These are phyloP conservation scores for Parnassius apollo DNA, from an alignment of 2,888 invertebrate genomes.

Conservation along the genomic window DNA sequence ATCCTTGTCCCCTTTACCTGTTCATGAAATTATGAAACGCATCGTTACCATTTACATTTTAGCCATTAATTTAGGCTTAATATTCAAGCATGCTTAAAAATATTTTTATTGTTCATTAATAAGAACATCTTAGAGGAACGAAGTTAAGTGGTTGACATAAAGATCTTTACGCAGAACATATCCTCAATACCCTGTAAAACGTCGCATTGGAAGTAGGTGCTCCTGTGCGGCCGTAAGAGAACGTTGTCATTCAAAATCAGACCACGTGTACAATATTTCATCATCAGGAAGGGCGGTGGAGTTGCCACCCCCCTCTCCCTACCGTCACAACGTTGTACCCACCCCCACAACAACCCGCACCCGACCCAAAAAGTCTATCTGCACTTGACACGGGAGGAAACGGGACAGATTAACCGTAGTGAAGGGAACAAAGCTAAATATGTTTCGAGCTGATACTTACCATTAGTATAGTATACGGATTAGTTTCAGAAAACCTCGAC, in stretches of 20 bases:
- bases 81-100: not conserved
- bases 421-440: constrained; percentile 81
- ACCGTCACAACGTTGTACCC: constrained; percentile 29
- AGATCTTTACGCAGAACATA: constrained; percentile 50
- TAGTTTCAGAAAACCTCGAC: constrained; percentile 42
- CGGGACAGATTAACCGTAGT: constrained; percentile 81
- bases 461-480: constrained; percentile 53
- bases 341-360: constrained; percentile 40
- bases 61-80: too few relatives aligned
- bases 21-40: constrained; percentile 24
- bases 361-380: constrained; percentile 80
- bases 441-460: constrained; percentile 78
- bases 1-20: constrained; percentile 58
- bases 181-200: constrained; percentile 71
- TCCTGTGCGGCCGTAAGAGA: constrained; percentile 73
- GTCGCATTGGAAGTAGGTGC: constrained; percentile 67
- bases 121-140: not conserved
- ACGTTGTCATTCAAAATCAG: constrained; percentile 87
- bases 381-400: constrained; percentile 80
- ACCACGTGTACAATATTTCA: constrained; percentile 88
- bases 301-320: constrained; percentile 46
- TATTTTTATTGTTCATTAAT: not conserved
- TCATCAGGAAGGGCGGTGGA: constrained; percentile 80
- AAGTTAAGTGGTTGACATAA: not conserved
- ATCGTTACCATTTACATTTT: too few relatives aligned